A percentile compares a stretch with the other conserved stretches of the same genome.
Conservation (phyloP, 1,140 invertebrate genomes). For the Choristoneura fumiferana region DNA sequence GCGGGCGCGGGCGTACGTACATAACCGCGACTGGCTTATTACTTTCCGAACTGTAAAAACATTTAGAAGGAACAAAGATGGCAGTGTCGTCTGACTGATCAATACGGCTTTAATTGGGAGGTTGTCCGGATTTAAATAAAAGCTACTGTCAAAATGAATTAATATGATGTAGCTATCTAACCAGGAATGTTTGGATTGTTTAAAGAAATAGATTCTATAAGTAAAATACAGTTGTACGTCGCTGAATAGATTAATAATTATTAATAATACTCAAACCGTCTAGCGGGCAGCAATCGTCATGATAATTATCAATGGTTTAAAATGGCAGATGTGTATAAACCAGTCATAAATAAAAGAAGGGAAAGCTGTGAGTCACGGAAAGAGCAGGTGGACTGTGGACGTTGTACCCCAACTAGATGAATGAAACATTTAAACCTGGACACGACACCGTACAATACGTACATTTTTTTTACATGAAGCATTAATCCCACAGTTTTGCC, state of each 20-base stretch:
- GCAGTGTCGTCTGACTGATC: constrained; percentile 14
- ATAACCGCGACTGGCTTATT: constrained; percentile 28
- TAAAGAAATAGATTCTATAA: neutral
- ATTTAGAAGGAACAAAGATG: constrained; percentile 10
- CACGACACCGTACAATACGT: no score
- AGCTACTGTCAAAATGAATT: neutral
- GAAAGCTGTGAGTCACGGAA: constrained; percentile 12
- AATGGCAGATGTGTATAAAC: constrained; percentile 5
- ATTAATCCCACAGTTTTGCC: no score
- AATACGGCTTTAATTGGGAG: constrained; percentile 16
- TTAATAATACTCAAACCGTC: no score
- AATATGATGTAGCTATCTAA: no score
- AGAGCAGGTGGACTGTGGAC: constrained; percentile 3
- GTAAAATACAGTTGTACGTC: neutral
- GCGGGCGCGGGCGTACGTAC: constrained; percentile 29
- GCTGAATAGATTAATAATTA: neutral
- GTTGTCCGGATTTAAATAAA: constrained; percentile 1
- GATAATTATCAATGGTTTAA: constrained; percentile 1
- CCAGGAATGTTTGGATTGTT: neutral
- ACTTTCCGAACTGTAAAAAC: constrained; percentile 19
- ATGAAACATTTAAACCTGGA: neutral
- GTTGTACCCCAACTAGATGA: neutral
- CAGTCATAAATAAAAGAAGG: constrained; percentile 5
- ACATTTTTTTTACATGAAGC: no score
- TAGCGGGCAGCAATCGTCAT: neutral